phyloP scores from a whole-genome alignment of 2,888 invertebrate genomes.

The Homarus gammarus region DNA sequence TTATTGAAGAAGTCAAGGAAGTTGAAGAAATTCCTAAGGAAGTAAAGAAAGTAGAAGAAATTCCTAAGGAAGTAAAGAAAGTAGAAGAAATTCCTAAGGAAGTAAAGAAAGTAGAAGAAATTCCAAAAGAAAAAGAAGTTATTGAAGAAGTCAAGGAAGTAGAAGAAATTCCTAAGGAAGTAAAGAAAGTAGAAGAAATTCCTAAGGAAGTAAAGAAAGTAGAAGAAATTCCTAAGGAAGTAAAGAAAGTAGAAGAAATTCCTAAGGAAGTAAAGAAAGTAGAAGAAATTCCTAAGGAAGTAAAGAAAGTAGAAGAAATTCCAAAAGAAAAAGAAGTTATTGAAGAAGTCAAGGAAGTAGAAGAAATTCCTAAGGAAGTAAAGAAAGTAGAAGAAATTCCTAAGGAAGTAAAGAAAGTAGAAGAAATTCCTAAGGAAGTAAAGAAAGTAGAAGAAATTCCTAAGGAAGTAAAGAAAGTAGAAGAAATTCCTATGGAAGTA shows the following conservation, averaged over 20 bases:
- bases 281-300: not conserved
- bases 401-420: constrained; percentile 4
- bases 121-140: no score
- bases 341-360: constrained; percentile 57
- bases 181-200: constrained; percentile 37
- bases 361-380: constrained; percentile 78
- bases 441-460: constrained; percentile 40
- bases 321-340: no score
- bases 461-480: constrained; percentile 26
- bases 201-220: constrained; percentile 61
- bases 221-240: constrained; percentile 53
- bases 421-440: constrained; percentile 21
- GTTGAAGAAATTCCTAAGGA: no score
- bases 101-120: not conserved
- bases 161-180: constrained; percentile 6
- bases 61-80: not conserved
- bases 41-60: no score
- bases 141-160: constrained; percentile 2
- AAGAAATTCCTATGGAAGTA: no score
- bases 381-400: not conserved
- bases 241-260: constrained; percentile 16
- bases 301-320: no score
- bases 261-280: no score
- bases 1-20: not conserved
- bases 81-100: not conserved